Percentiles rank a stretch among this genome's conserved stretches.
These are phyloP conservation scores for Synergus itoensis DNA, from an alignment of 2,888 invertebrate species.

Conservation along the genomic window DNA sequence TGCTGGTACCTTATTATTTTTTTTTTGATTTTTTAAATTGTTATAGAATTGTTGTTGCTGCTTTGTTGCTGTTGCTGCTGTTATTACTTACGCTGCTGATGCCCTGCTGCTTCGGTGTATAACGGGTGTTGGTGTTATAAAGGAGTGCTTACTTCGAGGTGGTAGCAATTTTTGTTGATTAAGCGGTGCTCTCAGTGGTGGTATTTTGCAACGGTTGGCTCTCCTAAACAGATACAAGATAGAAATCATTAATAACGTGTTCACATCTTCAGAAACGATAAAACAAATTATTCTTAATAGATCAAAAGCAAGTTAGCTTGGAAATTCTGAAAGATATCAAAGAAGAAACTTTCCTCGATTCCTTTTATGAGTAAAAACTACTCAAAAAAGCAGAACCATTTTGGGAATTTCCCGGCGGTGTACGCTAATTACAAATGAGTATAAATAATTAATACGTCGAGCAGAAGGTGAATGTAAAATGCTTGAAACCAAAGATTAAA, in stretches of 20 bases:
- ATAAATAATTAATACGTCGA: background rate
- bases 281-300: background rate
- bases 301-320: background rate
- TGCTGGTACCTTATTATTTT: conserved; percentile 60
- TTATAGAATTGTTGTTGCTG: conserved; percentile 65
- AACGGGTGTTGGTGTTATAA: conserved; percentile 70
- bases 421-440: background rate
- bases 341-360: background rate
- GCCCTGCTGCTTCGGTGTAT: conserved; percentile 58
- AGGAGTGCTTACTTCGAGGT: conserved; percentile 62
- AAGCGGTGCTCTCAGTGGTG: conserved; percentile 82
- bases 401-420: background rate
- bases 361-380: background rate
- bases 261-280: background rate
- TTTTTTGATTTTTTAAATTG: conserved; percentile 62
- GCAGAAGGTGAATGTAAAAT: background rate
- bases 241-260: background rate
- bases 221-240: conserved; percentile 72
- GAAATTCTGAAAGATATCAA: background rate
- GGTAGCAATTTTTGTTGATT: conserved; percentile 68
- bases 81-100: conserved; percentile 55
- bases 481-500: background rate
- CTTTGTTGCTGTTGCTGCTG: conserved; percentile 61
- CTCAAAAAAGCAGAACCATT: background rate
- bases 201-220: conserved; percentile 82